Percentiles rank a stretch among this genome's conserved stretches.
Evolutionary conservation across 2,888 invertebrate genomes (phyloP).

Genomic region (Leucophenga maculata): DNA sequence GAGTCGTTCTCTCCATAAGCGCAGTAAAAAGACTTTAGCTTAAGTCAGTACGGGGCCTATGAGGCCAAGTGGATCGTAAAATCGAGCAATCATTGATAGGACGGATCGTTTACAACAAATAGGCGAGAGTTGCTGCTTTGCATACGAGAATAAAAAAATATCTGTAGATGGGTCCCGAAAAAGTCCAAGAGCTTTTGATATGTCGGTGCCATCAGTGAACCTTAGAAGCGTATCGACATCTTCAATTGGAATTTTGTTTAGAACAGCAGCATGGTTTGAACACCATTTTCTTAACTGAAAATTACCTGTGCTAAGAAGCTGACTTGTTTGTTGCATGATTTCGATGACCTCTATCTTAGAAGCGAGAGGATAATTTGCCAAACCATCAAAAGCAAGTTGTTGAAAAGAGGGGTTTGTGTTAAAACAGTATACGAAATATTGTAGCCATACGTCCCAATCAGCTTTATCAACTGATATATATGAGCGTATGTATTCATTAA

Average conservation of each 20-base stretch:
- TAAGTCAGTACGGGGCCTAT: neutral
- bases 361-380: too few relatives aligned
- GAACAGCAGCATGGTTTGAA: neutral
- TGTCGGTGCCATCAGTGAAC: conserved; percentile 1
- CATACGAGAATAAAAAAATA: neutral
- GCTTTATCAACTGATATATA: too few relatives aligned
- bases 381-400: too few relatives aligned
- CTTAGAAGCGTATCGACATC: neutral
- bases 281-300: conserved; percentile 5
- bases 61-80: neutral
- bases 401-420: too few relatives aligned
- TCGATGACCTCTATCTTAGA: conserved; percentile 2
- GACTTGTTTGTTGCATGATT: neutral
- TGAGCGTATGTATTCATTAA: too few relatives aligned
- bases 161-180: neutral
- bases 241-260: neutral
- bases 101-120: neutral
- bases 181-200: neutral
- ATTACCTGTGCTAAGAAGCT: neutral
- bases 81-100: neutral
- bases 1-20: neutral
- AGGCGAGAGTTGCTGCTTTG: neutral
- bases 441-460: too few relatives aligned
- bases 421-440: too few relatives aligned
- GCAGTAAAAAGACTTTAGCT: neutral